Conservation (phyloP, 2,888 invertebrate species). For the Idaea biselata region DNA sequence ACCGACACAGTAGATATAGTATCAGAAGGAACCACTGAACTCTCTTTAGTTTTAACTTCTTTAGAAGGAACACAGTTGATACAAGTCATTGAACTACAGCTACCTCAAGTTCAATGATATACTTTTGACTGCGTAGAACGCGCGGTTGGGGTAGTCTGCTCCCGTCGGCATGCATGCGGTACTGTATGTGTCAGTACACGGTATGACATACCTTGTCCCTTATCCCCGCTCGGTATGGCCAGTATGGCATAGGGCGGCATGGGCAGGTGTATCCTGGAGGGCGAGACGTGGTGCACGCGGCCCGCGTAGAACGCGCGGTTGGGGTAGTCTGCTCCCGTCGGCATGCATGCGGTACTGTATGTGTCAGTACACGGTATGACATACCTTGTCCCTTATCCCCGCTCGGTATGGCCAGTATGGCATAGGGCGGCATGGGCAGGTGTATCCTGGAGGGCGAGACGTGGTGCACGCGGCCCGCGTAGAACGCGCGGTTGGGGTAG, state of each 20-base stretch:
- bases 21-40: too few species aligned
- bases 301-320: slow-evolving; percentile 86
- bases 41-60: too few species aligned
- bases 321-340: slow-evolving; percentile 90
- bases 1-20: too few species aligned
- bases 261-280: slow-evolving; percentile 36
- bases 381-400: slow-evolving; percentile 68
- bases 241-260: slow-evolving; percentile 60
- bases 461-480: slow-evolving; percentile 76
- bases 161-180: too few species aligned
- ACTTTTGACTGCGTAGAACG: slow-evolving; percentile 79
- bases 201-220: slow-evolving; percentile 67
- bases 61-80: too few species aligned
- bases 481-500: slow-evolving; percentile 89
- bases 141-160: slow-evolving; percentile 88
- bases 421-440: slow-evolving; percentile 55
- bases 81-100: too few species aligned
- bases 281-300: slow-evolving; percentile 59
- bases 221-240: slow-evolving; percentile 58
- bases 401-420: slow-evolving; percentile 54
- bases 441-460: slow-evolving; percentile 36
- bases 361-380: too few species aligned
- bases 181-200: too few species aligned
- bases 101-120: too few species aligned
- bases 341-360: too few species aligned